phyloP scores from a whole-genome alignment of 2,797 vertebrate species.

The Smutsia gigantea region DNA sequence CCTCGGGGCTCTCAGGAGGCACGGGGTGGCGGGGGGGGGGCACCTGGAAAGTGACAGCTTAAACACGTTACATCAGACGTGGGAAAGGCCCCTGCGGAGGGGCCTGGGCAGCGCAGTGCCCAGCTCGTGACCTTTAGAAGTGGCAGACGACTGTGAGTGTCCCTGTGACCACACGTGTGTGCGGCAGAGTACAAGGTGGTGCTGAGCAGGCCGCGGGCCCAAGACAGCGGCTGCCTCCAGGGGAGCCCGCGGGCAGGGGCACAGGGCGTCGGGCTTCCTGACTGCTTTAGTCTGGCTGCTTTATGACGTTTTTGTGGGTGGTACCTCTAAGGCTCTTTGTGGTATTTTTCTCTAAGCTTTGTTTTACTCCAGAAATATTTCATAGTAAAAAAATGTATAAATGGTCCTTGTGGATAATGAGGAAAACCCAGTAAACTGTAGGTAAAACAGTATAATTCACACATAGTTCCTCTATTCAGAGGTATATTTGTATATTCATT shows the following conservation, averaged over 20 bases:
- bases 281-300: not conserved
- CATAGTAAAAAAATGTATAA: not conserved
- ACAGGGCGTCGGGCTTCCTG: no score
- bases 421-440: not conserved
- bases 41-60: not conserved
- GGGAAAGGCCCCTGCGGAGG: not conserved
- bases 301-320: not conserved
- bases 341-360: not conserved
- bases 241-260: no score
- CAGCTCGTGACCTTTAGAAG: not conserved
- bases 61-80: not conserved
- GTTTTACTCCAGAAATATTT: not conserved
- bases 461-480: not conserved
- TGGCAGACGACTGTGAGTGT: not conserved
- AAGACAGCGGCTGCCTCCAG: not conserved
- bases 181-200: not conserved
- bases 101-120: accelerated
- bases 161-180: no score
- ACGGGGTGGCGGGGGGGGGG: no score
- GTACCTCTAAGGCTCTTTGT: not conserved
- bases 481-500: not conserved
- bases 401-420: not conserved
- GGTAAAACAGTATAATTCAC: not conserved
- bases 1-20: not conserved
- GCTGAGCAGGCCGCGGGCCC: not conserved